phyloP scores from a whole-genome alignment of 2,797 vertebrate species.

The Tadarida brasiliensis region DNA sequence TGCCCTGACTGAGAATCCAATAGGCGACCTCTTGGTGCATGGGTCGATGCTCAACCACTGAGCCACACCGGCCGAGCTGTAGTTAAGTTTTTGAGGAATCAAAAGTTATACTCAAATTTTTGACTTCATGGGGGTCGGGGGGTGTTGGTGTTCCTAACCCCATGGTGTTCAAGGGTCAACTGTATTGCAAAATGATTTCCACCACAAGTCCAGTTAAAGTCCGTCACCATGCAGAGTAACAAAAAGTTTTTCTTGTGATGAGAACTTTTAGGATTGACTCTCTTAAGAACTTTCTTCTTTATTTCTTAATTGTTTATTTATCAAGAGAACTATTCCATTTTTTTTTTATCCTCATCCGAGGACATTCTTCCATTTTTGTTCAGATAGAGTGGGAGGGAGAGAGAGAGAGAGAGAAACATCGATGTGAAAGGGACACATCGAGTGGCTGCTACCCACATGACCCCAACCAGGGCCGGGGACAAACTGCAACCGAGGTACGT shows the following conservation, averaged over 20 bases:
- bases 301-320: not conserved
- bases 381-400: not conserved
- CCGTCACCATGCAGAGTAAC: not conserved
- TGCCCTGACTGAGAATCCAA: not conserved
- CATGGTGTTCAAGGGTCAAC: not conserved
- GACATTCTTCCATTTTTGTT: no score
- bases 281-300: not conserved
- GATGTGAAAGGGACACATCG: not conserved
- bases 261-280: not conserved
- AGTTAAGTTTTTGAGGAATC: not conserved
- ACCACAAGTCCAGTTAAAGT: not conserved
- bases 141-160: no score
- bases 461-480: no score
- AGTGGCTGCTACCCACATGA: not conserved
- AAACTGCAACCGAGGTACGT: not conserved
- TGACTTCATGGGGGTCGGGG: not conserved
- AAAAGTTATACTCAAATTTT: not conserved
- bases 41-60: not conserved
- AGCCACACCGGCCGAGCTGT: not conserved
- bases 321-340: no score
- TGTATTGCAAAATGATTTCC: not conserved
- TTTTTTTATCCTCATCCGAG: no score
- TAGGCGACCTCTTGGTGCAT: not conserved
- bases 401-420: not conserved
- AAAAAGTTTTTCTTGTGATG: conserved; percentile 12